Conservation (phyloP, 2,113 vertebrate species). For the Pedetes capensis region DNA sequence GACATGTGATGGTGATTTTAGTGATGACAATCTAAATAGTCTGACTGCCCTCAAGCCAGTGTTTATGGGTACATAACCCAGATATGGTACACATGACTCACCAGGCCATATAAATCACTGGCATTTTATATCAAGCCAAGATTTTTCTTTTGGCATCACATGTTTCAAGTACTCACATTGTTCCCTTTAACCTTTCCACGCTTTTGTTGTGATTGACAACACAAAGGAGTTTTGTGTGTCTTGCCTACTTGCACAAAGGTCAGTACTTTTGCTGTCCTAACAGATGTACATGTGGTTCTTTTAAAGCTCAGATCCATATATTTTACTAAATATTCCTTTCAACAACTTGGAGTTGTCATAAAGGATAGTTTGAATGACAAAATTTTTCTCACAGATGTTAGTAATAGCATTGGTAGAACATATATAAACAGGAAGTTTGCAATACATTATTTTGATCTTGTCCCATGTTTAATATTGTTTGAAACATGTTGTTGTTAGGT, state of each 20-base stretch:
- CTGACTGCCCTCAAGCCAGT: slow-evolving; percentile 6
- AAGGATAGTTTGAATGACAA: slow-evolving; percentile 34
- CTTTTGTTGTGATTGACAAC: slow-evolving; percentile 63
- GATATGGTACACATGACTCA: slow-evolving; percentile 58
- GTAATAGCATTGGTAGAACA: background rate
- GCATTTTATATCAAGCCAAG: slow-evolving; percentile 66
- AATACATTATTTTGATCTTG: background rate
- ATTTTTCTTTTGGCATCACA: slow-evolving; percentile 45
- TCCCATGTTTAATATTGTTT: background rate
- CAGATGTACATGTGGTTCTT: background rate
- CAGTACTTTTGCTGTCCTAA: slow-evolving; percentile 25
- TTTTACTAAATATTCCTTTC: slow-evolving; percentile 42
- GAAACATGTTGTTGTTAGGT: too few relatives aligned
- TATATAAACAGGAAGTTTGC: background rate
- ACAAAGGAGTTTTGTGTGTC: slow-evolving; percentile 58
- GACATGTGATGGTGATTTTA: slow-evolving; percentile 35
- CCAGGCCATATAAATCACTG: slow-evolving; percentile 57
- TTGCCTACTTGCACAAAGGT: slow-evolving; percentile 58
- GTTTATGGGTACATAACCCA: slow-evolving; percentile 57
- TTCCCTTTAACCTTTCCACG: slow-evolving; percentile 56
- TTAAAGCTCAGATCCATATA: slow-evolving; percentile 13
- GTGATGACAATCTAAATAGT: slow-evolving; percentile 46
- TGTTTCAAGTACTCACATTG: slow-evolving; percentile 71
- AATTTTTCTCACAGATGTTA: slow-evolving; percentile 20
- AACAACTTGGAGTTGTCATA: slow-evolving; percentile 18